These are phyloP conservation scores for Eugnorisma glareosa DNA, from an alignment of 2,888 invertebrate genomes.

Conservation along the genomic window DNA sequence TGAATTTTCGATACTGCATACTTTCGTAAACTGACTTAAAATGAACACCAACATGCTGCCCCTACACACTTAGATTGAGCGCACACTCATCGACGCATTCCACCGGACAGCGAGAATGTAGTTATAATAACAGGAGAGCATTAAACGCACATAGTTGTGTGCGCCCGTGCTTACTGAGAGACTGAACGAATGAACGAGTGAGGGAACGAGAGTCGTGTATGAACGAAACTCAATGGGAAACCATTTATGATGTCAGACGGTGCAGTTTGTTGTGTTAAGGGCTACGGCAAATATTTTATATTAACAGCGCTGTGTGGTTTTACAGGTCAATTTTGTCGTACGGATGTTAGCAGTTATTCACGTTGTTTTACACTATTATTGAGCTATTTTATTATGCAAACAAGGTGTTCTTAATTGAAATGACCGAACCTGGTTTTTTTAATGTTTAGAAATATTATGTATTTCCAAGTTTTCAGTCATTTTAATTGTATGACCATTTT, in stretches of 20 bases:
- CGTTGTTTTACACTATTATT: neutral
- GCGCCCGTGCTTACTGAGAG: conserved; percentile 7
- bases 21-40: neutral
- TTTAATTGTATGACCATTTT: neutral
- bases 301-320: neutral
- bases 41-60: neutral
- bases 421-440: neutral
- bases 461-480: neutral
- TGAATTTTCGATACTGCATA: neutral
- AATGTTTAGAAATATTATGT: neutral
- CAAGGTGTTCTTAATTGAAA: neutral
- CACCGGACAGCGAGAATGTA: neutral
- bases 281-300: conserved; percentile 6
- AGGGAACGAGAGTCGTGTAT: conserved; percentile 16
- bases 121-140: conserved; percentile 24
- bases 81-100: conserved; percentile 16
- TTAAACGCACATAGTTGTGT: neutral
- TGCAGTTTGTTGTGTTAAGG: neutral
- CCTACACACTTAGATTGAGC: neutral
- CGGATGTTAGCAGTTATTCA: neutral
- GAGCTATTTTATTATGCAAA: neutral
- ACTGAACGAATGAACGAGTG: conserved; percentile 1
- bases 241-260: conserved; percentile 26
- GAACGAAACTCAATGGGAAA: conserved; percentile 30
- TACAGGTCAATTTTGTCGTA: neutral